Evolutionary conservation across 1,140 invertebrate genomes (phyloP), one percentile per base, ranked within the genome.

Genomic region (Zaprionus nigranus): DNA sequence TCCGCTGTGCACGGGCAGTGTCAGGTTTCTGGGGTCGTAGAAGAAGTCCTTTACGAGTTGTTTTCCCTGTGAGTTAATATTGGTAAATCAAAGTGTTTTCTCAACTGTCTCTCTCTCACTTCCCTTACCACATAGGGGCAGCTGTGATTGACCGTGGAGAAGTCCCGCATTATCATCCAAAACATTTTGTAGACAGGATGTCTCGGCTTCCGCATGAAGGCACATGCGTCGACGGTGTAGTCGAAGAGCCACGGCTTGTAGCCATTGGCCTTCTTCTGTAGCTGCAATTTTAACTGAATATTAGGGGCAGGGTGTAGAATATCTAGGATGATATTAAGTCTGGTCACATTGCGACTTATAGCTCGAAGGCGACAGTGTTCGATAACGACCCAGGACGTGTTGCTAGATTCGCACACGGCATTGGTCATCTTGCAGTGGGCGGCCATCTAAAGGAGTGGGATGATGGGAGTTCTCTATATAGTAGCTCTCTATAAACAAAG

Each of bases 81-180:
- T 1, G 28, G 0, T n/a, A 0, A 49, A 51, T 2, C 6, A 6
- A n/a, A 40, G 13, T 40, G 38, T 40, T 40, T 2, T n/a, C 4
- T 3, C 13, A 13, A 22, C 28, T 28, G 28, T 56, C n/a, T 7
- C 2, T 3, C 11, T 22, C 4, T 40, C 40, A 40, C 6, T 6
- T 22, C 49, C 69, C 75, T 49, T 46, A 72, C 79, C 46, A 24
- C 38, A 65, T 60, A 80, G 1, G 79, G 77, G 28, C 77, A 81
- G 7, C 66, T 62, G 20, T 79, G 77, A 54, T 81, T 81, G 0
- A 81, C 17, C 6, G 67, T 67, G 1, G 72, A 46, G 36, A 51
- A 80, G 0, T 75, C 30, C 1, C 28, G 53, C 1, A 67, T 34
- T 2, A 76, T 9, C 38, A 56, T n/a, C 5, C 9, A 58, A 2